Evolutionary conservation across 1,140 invertebrate species (phyloP).

Genomic region (Drosophila punjabiensis): DNA sequence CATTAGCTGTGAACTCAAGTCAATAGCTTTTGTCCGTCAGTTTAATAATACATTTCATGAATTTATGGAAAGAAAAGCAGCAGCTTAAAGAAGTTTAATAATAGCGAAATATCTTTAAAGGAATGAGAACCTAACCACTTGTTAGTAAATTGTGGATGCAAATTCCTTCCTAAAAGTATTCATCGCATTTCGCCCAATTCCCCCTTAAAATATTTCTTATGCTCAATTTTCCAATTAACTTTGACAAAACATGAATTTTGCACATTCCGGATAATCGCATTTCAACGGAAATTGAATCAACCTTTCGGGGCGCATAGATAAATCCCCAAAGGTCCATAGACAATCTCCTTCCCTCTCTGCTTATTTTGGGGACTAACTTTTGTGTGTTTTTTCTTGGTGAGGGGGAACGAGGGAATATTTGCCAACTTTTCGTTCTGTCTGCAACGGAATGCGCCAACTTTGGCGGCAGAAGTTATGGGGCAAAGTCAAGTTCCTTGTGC

Average conservation of each 20-base stretch:
- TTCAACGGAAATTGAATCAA: conserved; percentile 48
- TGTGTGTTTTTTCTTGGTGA: conserved; percentile 35
- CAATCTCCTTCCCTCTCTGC: conserved; percentile 17
- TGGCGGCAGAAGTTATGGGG: conserved; percentile 52
- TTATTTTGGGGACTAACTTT: conserved; percentile 40
- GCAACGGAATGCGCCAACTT: conserved; percentile 47
- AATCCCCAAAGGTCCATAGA: conserved; percentile 40
- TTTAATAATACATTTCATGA: background rate
- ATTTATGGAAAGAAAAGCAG: too few species aligned
- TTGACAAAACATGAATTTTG: conserved; percentile 51
- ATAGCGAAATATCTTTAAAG: background rate
- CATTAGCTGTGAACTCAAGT: background rate
- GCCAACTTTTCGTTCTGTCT: conserved; percentile 58
- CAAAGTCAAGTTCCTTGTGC: conserved; percentile 43
- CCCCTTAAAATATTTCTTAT: background rate
- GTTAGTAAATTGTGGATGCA: background rate
- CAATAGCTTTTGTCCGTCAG: background rate
- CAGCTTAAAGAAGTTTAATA: background rate
- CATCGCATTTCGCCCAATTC: background rate
- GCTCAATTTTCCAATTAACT: conserved; percentile 54
- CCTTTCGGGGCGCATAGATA: conserved; percentile 28
- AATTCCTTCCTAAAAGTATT: conserved; percentile 8
- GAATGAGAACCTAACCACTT: background rate
- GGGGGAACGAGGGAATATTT: conserved; percentile 48
- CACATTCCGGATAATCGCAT: conserved; percentile 45